phyloP scores from a whole-genome alignment of 2,797 vertebrate genomes.

The Rhynchonycteris naso region DNA sequence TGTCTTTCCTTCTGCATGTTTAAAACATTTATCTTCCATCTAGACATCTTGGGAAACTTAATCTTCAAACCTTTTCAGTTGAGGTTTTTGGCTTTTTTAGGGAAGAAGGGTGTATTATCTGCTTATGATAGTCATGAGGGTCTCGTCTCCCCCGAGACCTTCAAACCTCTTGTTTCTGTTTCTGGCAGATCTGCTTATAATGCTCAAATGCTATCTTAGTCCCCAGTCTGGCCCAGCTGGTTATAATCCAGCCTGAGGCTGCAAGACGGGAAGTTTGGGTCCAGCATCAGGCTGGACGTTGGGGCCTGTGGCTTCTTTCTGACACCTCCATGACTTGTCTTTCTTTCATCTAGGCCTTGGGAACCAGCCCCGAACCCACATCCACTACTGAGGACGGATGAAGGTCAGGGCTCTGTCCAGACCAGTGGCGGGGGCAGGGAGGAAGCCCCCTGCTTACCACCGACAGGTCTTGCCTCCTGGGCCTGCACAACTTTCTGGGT shows the following conservation, averaged over 20 bases:
- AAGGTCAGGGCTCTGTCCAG: not conserved
- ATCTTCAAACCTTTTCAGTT: not conserved
- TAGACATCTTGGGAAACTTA: not conserved
- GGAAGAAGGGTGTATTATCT: not conserved
- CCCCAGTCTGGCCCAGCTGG: not conserved
- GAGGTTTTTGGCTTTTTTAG: not conserved
- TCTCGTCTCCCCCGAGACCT: no score
- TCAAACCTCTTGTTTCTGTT: not conserved
- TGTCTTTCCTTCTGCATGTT: not conserved
- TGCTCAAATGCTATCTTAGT: not conserved
- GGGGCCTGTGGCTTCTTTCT: not conserved
- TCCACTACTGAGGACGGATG: no score
- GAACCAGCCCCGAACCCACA: not conserved
- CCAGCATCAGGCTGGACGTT: not conserved
- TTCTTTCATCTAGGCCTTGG: not conserved
- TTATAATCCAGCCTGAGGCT: not conserved
- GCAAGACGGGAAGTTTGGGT: not conserved
- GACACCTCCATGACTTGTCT: not conserved
- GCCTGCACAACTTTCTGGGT: not conserved
- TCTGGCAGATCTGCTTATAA: not conserved
- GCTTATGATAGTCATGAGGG: not conserved
- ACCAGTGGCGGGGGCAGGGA: fast-evolving
- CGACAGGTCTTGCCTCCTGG: fast-evolving
- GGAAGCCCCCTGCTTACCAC: not conserved
- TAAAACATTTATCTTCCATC: not conserved